These are phyloP conservation scores for Nipponacmea schrenckii DNA, from an alignment of 2,888 invertebrate species.

Conservation along the genomic window DNA sequence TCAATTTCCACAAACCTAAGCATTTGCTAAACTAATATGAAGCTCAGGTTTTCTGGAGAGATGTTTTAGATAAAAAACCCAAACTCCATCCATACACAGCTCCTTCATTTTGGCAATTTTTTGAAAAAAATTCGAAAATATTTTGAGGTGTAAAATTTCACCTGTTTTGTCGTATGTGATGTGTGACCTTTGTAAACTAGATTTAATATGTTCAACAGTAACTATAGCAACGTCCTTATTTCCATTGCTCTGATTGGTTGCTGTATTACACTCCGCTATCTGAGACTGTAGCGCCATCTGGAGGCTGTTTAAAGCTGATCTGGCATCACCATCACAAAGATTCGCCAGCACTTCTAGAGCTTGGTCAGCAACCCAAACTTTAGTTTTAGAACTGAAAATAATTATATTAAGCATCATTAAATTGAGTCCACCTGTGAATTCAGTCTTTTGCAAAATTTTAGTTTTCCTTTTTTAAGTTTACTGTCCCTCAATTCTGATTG, in stretches of 20 bases:
- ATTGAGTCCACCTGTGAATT: not conserved
- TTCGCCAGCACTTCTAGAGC: slow-evolving; percentile 79
- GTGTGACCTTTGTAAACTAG: slow-evolving; percentile 80
- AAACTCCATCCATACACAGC: too few relatives aligned
- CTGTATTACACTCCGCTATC: slow-evolving; percentile 25
- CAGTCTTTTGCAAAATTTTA: not conserved
- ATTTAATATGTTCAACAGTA: slow-evolving; percentile 77
- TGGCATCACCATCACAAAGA: slow-evolving; percentile 84
- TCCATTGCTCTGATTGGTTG: slow-evolving; percentile 4
- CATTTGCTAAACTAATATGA: too few relatives aligned
- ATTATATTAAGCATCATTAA: not conserved
- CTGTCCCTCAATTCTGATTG: too few relatives aligned
- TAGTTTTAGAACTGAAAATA: slow-evolving; percentile 7
- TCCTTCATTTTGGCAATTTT: too few relatives aligned
- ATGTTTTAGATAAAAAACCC: too few relatives aligned
- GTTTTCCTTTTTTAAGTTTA: not conserved
- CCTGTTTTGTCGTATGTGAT: slow-evolving; percentile 80
- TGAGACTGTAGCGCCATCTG: slow-evolving; percentile 77
- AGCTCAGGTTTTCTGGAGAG: too few relatives aligned
- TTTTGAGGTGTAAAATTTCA: slow-evolving; percentile 22
- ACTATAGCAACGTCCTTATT: slow-evolving; percentile 62
- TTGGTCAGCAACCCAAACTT: slow-evolving; percentile 70
- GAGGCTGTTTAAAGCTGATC: slow-evolving; percentile 81
- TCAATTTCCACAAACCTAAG: too few relatives aligned
- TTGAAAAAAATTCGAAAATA: too few relatives aligned